Evolutionary conservation across 2,113 vertebrate genomes (phyloP), one percentile per base, ranked within the genome.

Genomic region (Melierax canorus): DNA sequence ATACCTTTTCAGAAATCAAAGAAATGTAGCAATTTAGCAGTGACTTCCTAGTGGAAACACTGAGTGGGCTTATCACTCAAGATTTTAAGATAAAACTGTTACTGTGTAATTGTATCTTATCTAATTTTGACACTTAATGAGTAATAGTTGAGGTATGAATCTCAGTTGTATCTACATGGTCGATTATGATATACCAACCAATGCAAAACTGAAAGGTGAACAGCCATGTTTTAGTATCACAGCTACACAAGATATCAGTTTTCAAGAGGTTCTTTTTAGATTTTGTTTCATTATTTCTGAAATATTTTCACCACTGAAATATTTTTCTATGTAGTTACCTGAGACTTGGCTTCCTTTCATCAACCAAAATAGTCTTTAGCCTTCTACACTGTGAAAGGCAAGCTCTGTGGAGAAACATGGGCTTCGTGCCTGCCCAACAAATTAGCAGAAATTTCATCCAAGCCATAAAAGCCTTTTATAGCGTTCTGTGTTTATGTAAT

Each of bases 391-490:
- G 69, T 92, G 76, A 84, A 86, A 90, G 50, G 51, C 62, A 75
- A 77, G 69, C 71, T 81, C 82, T 80, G 84, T 46, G 66, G 59
- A 51, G 62, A 80, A 81, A 89, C 63, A 48, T 79, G 46, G 77
- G 53, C 69, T 85, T 81, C 81, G 39, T 48, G 69, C 81, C 83
- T 90, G 86, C 68, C 86, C 71, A 82, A 43, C 64, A 41, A 86
- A 81, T 86, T 90, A 63, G 88, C 64, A 60, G 58, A 95, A 92
- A 81, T 82, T 78, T 95, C 69, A 89, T 81, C 68, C 51, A 95
- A 90, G 86, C 90, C 93, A 95, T 95, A 92, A 87, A 89, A 89
- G 87, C 64, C 63, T 71, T 66, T 94, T 62, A 89, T 56, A 63
- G 75, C 71, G 77, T 78, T 80, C 55, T 92, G 59, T 78, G 62